Conservation (phyloP, 1,140 invertebrate genomes). For the Temnothorax nylanderi region DNA sequence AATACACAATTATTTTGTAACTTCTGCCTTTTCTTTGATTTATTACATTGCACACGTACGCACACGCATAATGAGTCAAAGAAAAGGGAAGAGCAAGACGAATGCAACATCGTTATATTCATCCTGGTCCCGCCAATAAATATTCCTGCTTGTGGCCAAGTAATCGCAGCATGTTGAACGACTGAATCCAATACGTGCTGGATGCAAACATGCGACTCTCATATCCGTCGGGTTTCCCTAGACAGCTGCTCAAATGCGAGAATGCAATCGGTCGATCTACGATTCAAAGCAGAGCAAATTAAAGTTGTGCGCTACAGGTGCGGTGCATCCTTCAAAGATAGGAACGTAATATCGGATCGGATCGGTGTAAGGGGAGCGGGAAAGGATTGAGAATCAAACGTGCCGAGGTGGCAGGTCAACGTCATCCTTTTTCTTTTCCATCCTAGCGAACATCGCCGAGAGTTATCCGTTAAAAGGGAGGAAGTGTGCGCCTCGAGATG, state of each 20-base stretch:
- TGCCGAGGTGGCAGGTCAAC: background rate
- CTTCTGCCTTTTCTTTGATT: no score
- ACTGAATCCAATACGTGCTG: background rate
- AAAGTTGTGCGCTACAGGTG: constrained; percentile 64
- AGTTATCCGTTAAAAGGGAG: constrained; percentile 30
- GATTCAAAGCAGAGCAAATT: constrained; percentile 48
- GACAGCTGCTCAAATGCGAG: background rate
- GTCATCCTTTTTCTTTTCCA: constrained; percentile 29
- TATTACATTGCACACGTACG: no score
- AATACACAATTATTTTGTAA: no score
- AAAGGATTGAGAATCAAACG: constrained; percentile 19
- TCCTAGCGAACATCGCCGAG: constrained; percentile 3
- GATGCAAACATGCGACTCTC: constrained; percentile 18
- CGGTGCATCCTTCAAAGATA: constrained; percentile 35
- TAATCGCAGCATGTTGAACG: background rate
- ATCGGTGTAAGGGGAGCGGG: background rate
- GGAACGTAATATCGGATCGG: constrained; percentile 49
- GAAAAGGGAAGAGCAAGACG: background rate
- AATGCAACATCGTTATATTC: background rate
- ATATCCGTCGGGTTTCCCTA: constrained; percentile 1
- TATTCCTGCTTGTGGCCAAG: background rate
- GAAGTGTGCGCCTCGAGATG: background rate
- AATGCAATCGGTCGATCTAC: constrained; percentile 14
- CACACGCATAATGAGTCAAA: background rate
- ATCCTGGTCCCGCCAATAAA: background rate